Percentiles rank a stretch among this genome's conserved stretches.
Conservation (phyloP, 2,888 invertebrate species). For the Harpalus rufipes region DNA sequence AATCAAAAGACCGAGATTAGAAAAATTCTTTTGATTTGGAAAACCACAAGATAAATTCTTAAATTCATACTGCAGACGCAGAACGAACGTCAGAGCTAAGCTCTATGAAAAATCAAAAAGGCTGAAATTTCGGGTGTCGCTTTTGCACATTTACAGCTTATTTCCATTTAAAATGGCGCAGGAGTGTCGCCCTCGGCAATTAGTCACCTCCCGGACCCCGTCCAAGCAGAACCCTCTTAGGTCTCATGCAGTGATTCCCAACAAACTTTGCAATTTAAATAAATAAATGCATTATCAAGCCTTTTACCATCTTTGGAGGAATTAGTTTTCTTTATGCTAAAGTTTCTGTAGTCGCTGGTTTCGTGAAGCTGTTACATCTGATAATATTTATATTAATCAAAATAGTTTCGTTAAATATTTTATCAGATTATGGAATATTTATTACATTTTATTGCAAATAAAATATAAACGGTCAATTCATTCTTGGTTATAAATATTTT, state of each 20-base stretch:
- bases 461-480: too few species aligned
- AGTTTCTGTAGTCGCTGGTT: too few species aligned
- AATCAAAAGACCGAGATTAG: constrained; percentile 27
- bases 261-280: background rate
- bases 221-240: constrained; percentile 4
- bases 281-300: background rate
- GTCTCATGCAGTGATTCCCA: background rate
- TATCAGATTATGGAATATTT: too few species aligned
- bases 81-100: constrained; percentile 1
- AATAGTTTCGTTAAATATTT: too few species aligned
- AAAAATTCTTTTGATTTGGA: constrained; percentile 33
- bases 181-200: constrained; percentile 58
- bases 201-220: constrained; percentile 39
- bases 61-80: constrained; percentile 18
- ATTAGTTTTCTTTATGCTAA: background rate
- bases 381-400: too few species aligned
- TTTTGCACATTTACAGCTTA: constrained; percentile 56
- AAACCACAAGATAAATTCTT: constrained; percentile 29
- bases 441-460: too few species aligned
- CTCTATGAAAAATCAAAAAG: constrained; percentile 56
- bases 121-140: constrained; percentile 49
- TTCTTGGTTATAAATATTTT: too few species aligned
- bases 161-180: constrained; percentile 58
- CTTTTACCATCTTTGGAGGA: background rate
- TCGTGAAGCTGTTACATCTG: too few species aligned